These are phyloP conservation scores for Poeciliopsis turrubarensis DNA, from an alignment of 2,113 vertebrate species.

Conservation along the genomic window DNA sequence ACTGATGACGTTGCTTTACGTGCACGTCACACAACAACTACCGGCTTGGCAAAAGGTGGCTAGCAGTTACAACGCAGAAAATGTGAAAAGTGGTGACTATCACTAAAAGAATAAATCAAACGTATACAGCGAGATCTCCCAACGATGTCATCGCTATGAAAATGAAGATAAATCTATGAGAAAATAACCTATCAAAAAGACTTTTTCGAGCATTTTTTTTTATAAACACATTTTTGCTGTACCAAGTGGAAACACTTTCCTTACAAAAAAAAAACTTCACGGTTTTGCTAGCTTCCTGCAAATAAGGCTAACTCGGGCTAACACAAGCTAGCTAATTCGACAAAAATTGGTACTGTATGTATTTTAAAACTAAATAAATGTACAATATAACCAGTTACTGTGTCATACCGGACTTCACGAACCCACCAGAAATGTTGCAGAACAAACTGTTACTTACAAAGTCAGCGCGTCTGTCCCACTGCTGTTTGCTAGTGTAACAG, in stretches of 20 bases:
- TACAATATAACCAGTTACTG: neutral
- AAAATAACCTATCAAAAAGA: neutral
- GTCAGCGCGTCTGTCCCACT: constrained; percentile 34
- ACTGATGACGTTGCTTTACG: constrained; percentile 63
- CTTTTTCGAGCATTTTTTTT: constrained; percentile 13
- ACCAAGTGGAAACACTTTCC: constrained; percentile 10
- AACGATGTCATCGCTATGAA: neutral
- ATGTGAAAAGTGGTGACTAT: neutral
- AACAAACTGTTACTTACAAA: constrained; percentile 52
- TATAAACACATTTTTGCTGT: constrained; percentile 17
- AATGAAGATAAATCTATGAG: neutral
- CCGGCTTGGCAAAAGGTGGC: constrained; percentile 6
- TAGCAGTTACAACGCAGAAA: neutral
- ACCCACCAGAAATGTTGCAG: neutral
- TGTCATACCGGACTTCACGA: neutral
- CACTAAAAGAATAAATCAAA: neutral
- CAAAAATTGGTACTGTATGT: neutral
- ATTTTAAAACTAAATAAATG: neutral
- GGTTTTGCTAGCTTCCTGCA: constrained; percentile 20
- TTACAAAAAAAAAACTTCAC: neutral
- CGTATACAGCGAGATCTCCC: neutral
- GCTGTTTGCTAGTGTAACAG: constrained; percentile 16
- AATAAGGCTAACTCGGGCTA: constrained; percentile 57
- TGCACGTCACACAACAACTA: neutral
- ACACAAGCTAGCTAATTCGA: constrained; percentile 19